Base-by-base conservation (phyloP, 2,888 invertebrate species). In the Chymomyza caudatula region DNA sequence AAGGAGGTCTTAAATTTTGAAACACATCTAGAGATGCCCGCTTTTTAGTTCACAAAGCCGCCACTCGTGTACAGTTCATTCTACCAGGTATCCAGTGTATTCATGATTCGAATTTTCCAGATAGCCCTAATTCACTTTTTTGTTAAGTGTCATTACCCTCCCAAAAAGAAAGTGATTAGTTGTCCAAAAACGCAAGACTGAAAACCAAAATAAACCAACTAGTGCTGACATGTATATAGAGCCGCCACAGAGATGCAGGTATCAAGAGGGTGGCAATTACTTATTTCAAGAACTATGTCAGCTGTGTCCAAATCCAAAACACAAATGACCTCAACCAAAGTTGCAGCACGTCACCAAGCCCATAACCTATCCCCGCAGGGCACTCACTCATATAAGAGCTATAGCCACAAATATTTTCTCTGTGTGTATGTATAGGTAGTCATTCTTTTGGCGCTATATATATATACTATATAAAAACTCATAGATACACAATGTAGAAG, bases 321-420 rank as follows among this genome's bases (percentile, higher is more conserved):
- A 23, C 53, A 60, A 71, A 67, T 69, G 73, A 71, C 73, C 73
- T 73, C 58, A 71, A 73, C 65, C 73, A 73, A 71, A 71, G 73
- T 63, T 71, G 71, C 64, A 77, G 60, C 56, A 67, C 60, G 67
- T 60, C 59, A 57, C 57, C 67, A 63, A 15, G 47, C n/a, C 47
- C 47, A 15, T 3, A 47, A 6, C 1, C 6, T 17, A 6, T 13
- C 47, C 17, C 47, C 47, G 47, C 47, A 47, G 19, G 19, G 6
- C 47, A 47, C 47, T 17, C 47, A 47, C 47, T 47, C 15, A 1
- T 4, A 44, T 0, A 44, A 6, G 37, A 6, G 67, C 65, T 60
- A 66, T 29, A 19, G 5, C 15, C 22, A 58, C 23, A 62, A 54
- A 52, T 17, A 58, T 56, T 17, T 47, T 17, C 47, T 37, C 2